These are phyloP conservation scores for Chaenodraco wilsoni DNA, from an alignment of 2,797 vertebrate genomes.

Conservation along the genomic window DNA sequence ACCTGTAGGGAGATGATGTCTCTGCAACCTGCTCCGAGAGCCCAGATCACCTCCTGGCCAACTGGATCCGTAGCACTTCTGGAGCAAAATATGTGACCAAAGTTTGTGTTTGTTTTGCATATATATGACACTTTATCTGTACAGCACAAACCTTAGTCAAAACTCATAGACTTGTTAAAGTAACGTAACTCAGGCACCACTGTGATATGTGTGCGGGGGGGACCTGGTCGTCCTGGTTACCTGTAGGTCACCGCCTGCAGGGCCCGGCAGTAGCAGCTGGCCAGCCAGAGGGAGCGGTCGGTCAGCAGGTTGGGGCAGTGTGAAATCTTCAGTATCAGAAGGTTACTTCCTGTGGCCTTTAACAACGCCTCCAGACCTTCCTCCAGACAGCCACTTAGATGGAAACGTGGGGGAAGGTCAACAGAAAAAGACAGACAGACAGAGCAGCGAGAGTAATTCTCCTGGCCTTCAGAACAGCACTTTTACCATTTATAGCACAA, in stretches of 20 bases:
- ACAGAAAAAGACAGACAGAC: slow-evolving; percentile 34
- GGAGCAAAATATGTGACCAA: slow-evolving; percentile 25
- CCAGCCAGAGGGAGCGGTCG: slow-evolving; percentile 97
- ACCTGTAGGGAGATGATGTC: slow-evolving; percentile 99
- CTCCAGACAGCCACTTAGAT: slow-evolving; percentile 92
- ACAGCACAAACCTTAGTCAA: no score
- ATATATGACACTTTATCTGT: not conserved
- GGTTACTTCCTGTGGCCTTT: slow-evolving; percentile 95
- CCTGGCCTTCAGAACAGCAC: slow-evolving; percentile 27
- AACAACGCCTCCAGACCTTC: slow-evolving; percentile 95
- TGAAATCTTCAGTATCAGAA: slow-evolving; percentile 96
- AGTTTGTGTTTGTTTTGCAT: not conserved
- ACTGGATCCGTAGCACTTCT: slow-evolving; percentile 98
- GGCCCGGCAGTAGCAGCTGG: slow-evolving; percentile 98
- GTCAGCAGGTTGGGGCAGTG: slow-evolving; percentile 99
- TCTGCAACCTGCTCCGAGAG: slow-evolving; percentile 96
- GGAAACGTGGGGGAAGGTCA: slow-evolving; percentile 37
- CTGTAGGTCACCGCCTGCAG: slow-evolving; percentile 98
- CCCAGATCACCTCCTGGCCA: slow-evolving; percentile 98
- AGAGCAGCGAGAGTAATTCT: slow-evolving; percentile 32
- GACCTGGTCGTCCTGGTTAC: slow-evolving; percentile 67
- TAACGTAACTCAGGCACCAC: not conserved
- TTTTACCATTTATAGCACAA: slow-evolving; percentile 9
- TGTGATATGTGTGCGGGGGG: not conserved
- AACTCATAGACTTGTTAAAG: not conserved